Evolutionary conservation across 2,113 vertebrate genomes (phyloP).

Genomic region (Neoarius graeffei): DNA sequence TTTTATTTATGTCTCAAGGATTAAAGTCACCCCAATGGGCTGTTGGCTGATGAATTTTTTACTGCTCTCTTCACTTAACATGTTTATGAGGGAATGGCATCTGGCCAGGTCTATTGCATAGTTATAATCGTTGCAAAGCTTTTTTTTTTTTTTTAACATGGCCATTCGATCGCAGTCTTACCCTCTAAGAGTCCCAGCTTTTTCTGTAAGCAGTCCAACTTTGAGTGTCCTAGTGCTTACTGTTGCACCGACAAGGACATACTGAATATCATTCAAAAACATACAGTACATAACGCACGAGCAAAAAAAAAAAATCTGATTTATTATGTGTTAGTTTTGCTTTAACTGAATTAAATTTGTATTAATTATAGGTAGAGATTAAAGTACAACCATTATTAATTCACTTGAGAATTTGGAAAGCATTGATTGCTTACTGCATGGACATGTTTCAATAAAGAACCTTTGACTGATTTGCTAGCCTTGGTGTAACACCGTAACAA

Average conservation of each 20-base stretch:
- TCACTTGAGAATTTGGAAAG: background rate
- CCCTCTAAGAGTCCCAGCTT: background rate
- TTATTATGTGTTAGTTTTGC: background rate
- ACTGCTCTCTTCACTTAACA: slow-evolving; percentile 50
- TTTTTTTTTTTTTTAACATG: slow-evolving; percentile 34
- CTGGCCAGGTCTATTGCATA: slow-evolving; percentile 41
- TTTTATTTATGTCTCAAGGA: slow-evolving; percentile 56
- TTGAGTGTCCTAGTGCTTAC: background rate
- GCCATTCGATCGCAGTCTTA: slow-evolving; percentile 17
- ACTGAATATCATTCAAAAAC: background rate
- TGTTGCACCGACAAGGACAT: slow-evolving; percentile 14
- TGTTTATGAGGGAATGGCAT: slow-evolving; percentile 54
- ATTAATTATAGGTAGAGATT: background rate
- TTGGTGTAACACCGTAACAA: background rate
- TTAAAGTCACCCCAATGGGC: slow-evolving; percentile 53
- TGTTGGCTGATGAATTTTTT: slow-evolving; percentile 50
- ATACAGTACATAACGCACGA: background rate
- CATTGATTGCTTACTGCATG: background rate
- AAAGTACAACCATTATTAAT: background rate
- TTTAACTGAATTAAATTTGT: background rate
- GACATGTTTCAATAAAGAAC: background rate
- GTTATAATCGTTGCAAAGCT: slow-evolving; percentile 43
- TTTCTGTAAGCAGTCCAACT: background rate
- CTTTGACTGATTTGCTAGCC: background rate
- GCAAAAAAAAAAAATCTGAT: background rate